Evolutionary conservation across 2,888 invertebrate species (phyloP).

Genomic region (Cylloceria caligata): DNA sequence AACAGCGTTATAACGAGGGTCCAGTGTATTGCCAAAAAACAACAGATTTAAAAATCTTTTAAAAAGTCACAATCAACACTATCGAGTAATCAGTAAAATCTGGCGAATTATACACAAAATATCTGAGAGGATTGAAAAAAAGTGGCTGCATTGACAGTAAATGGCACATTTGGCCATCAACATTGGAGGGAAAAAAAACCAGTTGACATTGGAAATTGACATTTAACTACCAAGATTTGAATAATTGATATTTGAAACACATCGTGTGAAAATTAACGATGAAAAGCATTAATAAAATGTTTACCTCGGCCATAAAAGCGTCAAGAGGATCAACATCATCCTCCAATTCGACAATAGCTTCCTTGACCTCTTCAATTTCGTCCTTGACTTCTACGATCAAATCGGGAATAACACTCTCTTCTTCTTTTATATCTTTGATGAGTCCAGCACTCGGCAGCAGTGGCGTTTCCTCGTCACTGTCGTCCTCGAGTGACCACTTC

Average conservation of each 20-base stretch:
- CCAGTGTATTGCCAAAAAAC: no score
- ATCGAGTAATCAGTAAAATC: no score
- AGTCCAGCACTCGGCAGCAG: conserved; percentile 78
- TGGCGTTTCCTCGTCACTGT: conserved; percentile 91
- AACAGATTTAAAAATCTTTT: no score
- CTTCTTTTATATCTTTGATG: conserved; percentile 86
- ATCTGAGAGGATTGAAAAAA: no score
- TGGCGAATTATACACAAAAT: no score
- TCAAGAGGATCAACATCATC: conserved; percentile 98
- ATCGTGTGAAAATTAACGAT: not conserved
- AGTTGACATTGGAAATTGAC: no score
- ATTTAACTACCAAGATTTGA: no score
- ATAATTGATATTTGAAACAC: not conserved
- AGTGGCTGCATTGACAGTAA: no score
- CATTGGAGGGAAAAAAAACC: no score
- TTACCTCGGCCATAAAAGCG: conserved; percentile 96
- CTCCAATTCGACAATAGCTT: conserved; percentile 85
- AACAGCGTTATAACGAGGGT: no score
- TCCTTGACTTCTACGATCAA: conserved; percentile 80
- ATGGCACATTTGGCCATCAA: no score
- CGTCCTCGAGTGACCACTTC: conserved; percentile 98
- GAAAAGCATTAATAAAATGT: not conserved
- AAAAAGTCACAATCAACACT: no score
- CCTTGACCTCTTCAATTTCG: conserved; percentile 77
- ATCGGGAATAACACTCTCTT: conserved; percentile 79